These are phyloP conservation scores for Pyrrhura leucotis DNA, from an alignment of 2,797 vertebrate genomes.

Conservation along the genomic window DNA sequence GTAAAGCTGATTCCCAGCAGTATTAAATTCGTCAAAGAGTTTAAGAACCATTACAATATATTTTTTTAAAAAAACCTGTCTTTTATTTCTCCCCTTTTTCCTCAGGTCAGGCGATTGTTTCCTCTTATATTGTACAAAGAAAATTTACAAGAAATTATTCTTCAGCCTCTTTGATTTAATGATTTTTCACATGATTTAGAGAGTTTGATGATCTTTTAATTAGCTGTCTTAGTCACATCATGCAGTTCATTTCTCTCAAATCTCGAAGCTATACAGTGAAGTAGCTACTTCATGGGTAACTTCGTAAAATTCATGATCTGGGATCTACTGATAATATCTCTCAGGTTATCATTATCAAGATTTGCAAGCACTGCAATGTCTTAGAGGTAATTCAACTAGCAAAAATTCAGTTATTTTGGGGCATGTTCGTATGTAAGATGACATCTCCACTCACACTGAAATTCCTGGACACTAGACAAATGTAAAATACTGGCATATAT, in stretches of 20 bases:
- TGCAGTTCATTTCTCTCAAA: neutral
- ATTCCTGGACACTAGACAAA: neutral
- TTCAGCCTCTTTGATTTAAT: neutral
- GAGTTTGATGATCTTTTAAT: slow-evolving; percentile 23
- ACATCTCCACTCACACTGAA: neutral
- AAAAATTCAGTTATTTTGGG: neutral
- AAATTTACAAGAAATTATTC: slow-evolving; percentile 24
- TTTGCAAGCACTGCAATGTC: slow-evolving; percentile 20
- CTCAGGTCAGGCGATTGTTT: neutral
- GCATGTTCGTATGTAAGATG: neutral
- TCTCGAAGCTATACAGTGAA: neutral
- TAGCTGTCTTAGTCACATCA: neutral
- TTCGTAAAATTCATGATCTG: slow-evolving; percentile 53
- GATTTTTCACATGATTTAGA: neutral
- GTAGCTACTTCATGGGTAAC: slow-evolving; percentile 3
- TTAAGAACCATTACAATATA: neutral
- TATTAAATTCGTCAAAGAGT: slow-evolving; percentile 31
- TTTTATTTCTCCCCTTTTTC: neutral
- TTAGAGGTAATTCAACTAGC: neutral
- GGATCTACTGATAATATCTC: slow-evolving; percentile 52
- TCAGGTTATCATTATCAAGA: slow-evolving; percentile 49
- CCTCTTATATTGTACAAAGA: neutral
- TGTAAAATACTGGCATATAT: neutral
- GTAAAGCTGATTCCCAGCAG: neutral
- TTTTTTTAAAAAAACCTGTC: neutral